Percentiles rank a stretch among this genome's conserved stretches.
phyloP scores from a whole-genome alignment of 2,113 vertebrate species.

The Hippocampus mohnikei region DNA sequence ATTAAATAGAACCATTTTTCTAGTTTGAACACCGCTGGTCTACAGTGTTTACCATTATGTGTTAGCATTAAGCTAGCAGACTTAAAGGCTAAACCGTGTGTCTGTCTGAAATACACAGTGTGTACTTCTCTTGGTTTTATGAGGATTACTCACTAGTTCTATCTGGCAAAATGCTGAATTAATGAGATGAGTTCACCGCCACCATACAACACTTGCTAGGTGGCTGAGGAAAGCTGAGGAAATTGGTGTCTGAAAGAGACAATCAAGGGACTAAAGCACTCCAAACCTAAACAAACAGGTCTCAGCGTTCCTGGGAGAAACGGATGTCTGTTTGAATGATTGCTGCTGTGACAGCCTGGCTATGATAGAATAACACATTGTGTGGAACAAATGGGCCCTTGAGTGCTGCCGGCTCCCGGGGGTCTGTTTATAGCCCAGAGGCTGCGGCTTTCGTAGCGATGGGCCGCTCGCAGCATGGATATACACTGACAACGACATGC shows the following conservation, averaged over 20 bases:
- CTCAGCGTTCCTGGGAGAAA: conserved; percentile 53
- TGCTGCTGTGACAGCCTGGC: conserved; percentile 74
- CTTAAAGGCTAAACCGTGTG: too few relatives aligned
- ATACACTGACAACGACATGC: conserved; percentile 60
- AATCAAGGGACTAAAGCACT: conserved; percentile 34
- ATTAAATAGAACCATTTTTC: too few relatives aligned
- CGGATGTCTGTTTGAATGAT: conserved; percentile 77
- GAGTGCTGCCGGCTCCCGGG: conserved; percentile 71
- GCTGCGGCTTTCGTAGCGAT: conserved; percentile 64
- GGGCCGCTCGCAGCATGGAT: conserved; percentile 65
- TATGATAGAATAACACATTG: conserved; percentile 77
- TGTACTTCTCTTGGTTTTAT: too few relatives aligned
- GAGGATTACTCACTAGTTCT: too few relatives aligned
- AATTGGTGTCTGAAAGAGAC: not conserved
- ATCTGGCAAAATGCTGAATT: too few relatives aligned
- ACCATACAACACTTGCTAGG: too few relatives aligned
- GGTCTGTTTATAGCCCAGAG: conserved; percentile 72
- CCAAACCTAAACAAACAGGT: conserved; percentile 52
- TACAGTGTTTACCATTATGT: too few relatives aligned
- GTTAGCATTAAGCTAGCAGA: too few relatives aligned
- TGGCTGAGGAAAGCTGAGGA: too few relatives aligned
- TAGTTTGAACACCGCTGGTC: too few relatives aligned
- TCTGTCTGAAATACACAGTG: too few relatives aligned
- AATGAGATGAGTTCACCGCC: too few relatives aligned
- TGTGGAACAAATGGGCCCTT: conserved; percentile 78